These are phyloP conservation scores for Pardalotus punctatus DNA, from an alignment of 2,113 vertebrate species.

Conservation along the genomic window DNA sequence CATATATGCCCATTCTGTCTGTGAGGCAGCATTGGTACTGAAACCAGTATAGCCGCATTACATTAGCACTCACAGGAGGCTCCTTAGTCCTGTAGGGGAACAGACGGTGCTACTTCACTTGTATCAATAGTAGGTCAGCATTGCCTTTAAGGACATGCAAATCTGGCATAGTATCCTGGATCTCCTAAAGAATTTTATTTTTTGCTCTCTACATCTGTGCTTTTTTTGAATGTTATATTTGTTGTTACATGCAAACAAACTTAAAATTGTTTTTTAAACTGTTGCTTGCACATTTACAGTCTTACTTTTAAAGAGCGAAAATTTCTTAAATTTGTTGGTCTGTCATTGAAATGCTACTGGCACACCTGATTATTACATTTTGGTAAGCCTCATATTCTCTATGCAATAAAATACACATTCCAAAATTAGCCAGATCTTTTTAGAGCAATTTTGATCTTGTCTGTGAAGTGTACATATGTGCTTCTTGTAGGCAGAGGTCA, in stretches of 20 bases:
- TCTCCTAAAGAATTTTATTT: not conserved
- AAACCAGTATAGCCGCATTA: not conserved
- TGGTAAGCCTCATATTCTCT: not conserved
- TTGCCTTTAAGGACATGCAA: not conserved
- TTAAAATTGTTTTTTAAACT: not conserved
- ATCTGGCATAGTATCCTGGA: not conserved
- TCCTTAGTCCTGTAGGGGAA: not conserved
- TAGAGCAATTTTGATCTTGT: not conserved
- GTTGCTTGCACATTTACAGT: not conserved
- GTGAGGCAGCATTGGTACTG: not conserved
- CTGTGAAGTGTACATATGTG: not conserved
- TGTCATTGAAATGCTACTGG: not conserved
- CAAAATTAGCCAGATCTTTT: not conserved
- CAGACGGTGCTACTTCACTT: not conserved
- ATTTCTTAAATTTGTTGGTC: not conserved
- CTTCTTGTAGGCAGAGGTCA: constrained; percentile 74
- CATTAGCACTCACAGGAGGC: not conserved
- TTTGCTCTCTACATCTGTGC: not conserved
- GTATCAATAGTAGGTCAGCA: not conserved
- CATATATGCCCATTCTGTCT: not conserved
- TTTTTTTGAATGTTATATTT: not conserved
- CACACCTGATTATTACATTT: not conserved
- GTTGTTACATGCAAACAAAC: not conserved
- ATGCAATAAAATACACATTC: not conserved
- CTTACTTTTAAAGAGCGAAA: not conserved